Percentiles rank a stretch among this genome's conserved stretches.
Evolutionary conservation across 2,888 invertebrate species (phyloP).

Genomic region (Cybosia mesomella): DNA sequence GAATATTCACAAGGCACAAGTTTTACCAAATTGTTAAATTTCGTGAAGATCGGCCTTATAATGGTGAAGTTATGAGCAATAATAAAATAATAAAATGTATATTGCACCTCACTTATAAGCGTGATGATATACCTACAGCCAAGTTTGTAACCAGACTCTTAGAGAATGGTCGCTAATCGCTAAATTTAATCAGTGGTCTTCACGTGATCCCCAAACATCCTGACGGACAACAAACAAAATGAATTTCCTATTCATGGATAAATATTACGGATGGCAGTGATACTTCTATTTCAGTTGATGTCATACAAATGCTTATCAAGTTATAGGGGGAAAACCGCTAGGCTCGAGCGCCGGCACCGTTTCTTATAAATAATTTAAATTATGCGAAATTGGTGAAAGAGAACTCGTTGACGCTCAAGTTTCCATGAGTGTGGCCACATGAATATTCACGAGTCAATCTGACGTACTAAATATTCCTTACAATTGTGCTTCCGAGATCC

Average conservation of each 20-base stretch:
- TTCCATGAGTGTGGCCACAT: slow-evolving; percentile 64
- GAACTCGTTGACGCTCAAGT: slow-evolving; percentile 57
- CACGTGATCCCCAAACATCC: no score
- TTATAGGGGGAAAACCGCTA: slow-evolving; percentile 26
- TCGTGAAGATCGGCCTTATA: no score
- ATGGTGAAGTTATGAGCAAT: no score
- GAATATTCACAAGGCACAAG: no score
- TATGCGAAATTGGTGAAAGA: slow-evolving; percentile 58
- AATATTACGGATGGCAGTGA: not conserved
- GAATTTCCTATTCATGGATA: not conserved
- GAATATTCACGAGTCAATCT: slow-evolving; percentile 69
- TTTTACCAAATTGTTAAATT: no score
- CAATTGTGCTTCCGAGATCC: slow-evolving; percentile 55
- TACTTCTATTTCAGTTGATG: slow-evolving; percentile 9
- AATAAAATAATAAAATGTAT: no score
- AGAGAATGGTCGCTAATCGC: no score
- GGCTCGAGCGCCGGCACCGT: slow-evolving; percentile 25
- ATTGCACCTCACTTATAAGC: no score
- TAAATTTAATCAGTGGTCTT: no score
- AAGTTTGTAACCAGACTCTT: no score
- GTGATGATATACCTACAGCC: no score
- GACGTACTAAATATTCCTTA: slow-evolving; percentile 55
- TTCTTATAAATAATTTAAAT: slow-evolving; percentile 63
- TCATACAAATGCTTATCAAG: slow-evolving; percentile 32
- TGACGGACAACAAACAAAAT: no score